These are phyloP conservation scores for Cyclopterus lumpus DNA, from an alignment of 2,797 vertebrate genomes.

Conservation along the genomic window DNA sequence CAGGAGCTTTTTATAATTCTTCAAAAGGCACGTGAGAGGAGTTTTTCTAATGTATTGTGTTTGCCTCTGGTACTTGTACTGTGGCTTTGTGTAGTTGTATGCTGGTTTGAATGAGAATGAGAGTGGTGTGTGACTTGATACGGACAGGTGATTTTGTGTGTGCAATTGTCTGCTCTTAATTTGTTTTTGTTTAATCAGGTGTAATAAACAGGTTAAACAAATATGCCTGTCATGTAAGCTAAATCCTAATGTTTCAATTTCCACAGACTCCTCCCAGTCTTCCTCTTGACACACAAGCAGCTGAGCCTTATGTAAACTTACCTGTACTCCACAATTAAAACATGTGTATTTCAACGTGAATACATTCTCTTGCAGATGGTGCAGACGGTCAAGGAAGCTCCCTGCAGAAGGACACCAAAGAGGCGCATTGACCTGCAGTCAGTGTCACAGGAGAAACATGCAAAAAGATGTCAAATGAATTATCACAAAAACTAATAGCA, in stretches of 20 bases:
- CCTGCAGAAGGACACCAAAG: constrained; percentile 14
- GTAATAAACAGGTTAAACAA: not conserved
- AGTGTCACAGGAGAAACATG: constrained; percentile 10
- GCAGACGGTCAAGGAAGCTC: constrained; percentile 14
- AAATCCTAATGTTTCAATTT: constrained; percentile 9
- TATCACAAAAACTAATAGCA: constrained; percentile 13
- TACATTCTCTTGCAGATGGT: constrained; percentile 54
- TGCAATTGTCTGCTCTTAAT: not conserved
- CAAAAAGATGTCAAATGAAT: constrained; percentile 19
- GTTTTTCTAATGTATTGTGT: not conserved
- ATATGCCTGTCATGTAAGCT: not conserved
- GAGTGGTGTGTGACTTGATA: not conserved
- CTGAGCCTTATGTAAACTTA: not conserved
- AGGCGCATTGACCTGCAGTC: not conserved
- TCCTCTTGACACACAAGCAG: not conserved
- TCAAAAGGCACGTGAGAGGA: not conserved
- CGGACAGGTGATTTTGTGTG: constrained; percentile 12
- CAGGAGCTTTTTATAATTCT: not conserved
- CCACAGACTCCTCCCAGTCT: not conserved
- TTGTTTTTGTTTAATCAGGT: not conserved
- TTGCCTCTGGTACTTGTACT: not conserved
- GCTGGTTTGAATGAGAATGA: constrained; percentile 35
- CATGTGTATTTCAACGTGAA: not conserved
- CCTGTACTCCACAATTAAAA: not conserved
- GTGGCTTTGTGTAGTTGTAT: constrained; percentile 5